Evolutionary conservation across 2,113 vertebrate genomes (phyloP), one percentile per base, ranked within the genome.

Genomic region (Calcarius ornatus): DNA sequence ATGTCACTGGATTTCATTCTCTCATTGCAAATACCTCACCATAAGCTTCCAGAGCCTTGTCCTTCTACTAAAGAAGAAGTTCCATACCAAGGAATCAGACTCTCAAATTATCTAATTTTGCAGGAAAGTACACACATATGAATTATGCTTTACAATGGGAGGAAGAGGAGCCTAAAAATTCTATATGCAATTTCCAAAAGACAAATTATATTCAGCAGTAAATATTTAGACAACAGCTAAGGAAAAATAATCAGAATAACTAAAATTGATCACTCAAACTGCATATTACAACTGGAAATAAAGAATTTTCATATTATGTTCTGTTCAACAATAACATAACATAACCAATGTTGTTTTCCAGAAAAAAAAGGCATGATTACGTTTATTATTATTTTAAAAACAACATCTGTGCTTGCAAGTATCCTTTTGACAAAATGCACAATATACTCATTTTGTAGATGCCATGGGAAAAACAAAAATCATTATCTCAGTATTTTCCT

Each of bases 341-440:
- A 59, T 92, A 61, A 61, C 82, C 82, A 90, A 23, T 38, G 35
- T 42, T 94, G 42, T 83, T 92, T 96, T 96, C 73, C 61, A 88
- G 80, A n/a, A 50, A 80, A 80, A 82, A 96, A 94, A 79, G 6
- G 11, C 30, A 54, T 50, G 40, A 81, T 83, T 89, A 71, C 92
- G 47, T 87, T 96, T 90, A 92, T 93, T 92, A 95, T 75, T 85
- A 79, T 45, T 54, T 48, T 83, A 50, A 96, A 95, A 95, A 60
- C 42, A 37, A 10, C 6, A n/a, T 87, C 95, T 81, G 51, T 76
- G 42, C 23, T 79, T 94, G 6, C 65, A 95, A 92, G 88, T 75
- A 77, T 45, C 82, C 43, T 88, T 90, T 86, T 68, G 51, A 94
- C 96, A 96, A 92, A n/a, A 51, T 71, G 51, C 56, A 85, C 50